Evolutionary conservation across 2,113 vertebrate species (phyloP).

Genomic region (cattle (Bos taurus)): DNA sequence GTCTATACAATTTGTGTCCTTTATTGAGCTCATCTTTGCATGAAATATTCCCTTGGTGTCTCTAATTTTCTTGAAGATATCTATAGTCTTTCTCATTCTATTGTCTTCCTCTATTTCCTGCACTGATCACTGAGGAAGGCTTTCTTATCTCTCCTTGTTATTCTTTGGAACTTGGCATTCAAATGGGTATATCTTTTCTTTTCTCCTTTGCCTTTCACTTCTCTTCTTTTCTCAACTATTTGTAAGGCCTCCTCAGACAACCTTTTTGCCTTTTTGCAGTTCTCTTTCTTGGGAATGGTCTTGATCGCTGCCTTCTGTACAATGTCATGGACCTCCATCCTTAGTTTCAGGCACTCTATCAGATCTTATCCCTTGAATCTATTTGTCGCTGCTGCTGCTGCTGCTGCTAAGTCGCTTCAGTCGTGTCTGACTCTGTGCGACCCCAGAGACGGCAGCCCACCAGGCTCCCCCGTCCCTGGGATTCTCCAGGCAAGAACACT

Average conservation of each 20-base stretch:
- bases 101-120: neutral
- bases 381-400: neutral
- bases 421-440: no score
- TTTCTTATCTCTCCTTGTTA: neutral
- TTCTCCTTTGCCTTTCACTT: neutral
- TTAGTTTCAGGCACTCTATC: neutral
- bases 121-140: neutral
- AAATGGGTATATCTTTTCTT: neutral
- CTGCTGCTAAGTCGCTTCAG: no score
- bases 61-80: neutral
- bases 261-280: neutral
- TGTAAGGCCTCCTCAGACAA: neutral
- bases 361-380: neutral
- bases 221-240: neutral
- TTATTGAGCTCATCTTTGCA: neutral
- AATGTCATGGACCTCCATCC: neutral
- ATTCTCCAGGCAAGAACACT: no score
- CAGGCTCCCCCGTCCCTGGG: no score
- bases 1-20: neutral
- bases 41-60: neutral
- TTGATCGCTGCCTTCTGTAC: neutral
- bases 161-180: neutral
- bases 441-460: no score
- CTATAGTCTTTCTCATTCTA: neutral
- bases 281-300: neutral